Base-by-base conservation (phyloP, 1,140 invertebrate genomes). In the Pectinophora gossypiella region DNA sequence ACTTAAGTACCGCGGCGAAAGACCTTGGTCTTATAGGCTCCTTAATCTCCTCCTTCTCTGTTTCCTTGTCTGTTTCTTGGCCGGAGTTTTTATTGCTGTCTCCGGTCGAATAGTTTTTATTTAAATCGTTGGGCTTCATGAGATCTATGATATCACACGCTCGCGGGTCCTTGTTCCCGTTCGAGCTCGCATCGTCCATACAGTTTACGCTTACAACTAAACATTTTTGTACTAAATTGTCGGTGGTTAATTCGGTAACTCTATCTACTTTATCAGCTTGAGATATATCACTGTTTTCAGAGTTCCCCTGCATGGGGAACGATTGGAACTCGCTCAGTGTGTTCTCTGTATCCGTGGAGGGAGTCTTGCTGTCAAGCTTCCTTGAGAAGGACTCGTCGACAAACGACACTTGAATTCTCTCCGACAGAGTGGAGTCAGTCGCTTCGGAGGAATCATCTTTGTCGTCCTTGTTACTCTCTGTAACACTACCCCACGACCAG, bases 151-250 rank as follows among this genome's bases (percentile, higher is more conserved):
- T 76, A 73, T 80, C 75, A 75, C 78, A 64, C 45, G 64, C 62
- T 59, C 51, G 55, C 22, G 68, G 62, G n/a, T n/a, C n/a, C 57
- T 48, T 54, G 20, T 56, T 66, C 15, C 53, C 59, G 49, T 64
- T 65, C 35, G 62, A 61, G 63, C 69, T 54, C 40, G 69, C 56
- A 51, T 51, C 60, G 65, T 58, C 69, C 38, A 40, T 19, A 40
- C 13, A 16, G 47, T 69, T 76, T 66, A 76, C 64, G 59, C 77
- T 85, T 85, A 87, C 72, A 76, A 66, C 81, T 88, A 88, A 77
- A 76, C 59, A 61, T 71, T 76, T 88, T 87, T 87, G 85, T 88
- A 87, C 85, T 88, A 82, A 71, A 61, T 72, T 72, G 76, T 84
- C 80, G 82, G 84, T 87, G 81, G 81, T 72, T 66, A 65, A 50